Percentiles rank a stretch among this genome's conserved stretches.
Conservation (phyloP, 2,113 vertebrate species). For the Bubo blakistoni region DNA sequence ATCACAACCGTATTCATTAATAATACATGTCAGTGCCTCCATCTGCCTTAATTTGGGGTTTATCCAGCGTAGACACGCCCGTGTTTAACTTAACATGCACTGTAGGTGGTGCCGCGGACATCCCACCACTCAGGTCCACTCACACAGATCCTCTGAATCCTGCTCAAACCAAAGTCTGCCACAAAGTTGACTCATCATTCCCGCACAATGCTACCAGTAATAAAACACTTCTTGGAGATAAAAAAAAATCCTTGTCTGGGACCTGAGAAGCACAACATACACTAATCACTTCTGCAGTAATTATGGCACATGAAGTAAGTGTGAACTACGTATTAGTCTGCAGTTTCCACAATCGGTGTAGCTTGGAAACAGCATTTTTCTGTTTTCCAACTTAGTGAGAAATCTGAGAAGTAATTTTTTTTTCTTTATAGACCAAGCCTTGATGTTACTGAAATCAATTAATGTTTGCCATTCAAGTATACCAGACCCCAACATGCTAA, state of each 20-base stretch:
- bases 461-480: not conserved
- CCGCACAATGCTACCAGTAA: not conserved
- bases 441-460: not conserved
- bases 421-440: not conserved
- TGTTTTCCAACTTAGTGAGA: not conserved
- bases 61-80: fast-evolving
- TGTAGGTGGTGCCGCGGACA: fast-evolving
- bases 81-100: not conserved
- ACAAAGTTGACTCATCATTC: not conserved
- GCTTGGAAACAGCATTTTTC: not conserved
- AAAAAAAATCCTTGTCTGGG: not conserved
- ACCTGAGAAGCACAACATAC: not conserved
- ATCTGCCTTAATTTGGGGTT: not conserved
- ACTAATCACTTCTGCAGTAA: not conserved
- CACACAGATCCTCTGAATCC: not conserved
- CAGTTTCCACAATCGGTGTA: not conserved
- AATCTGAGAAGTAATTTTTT: not conserved
- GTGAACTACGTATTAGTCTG: not conserved
- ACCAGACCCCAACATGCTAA: not conserved
- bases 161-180: not conserved
- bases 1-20: not conserved
- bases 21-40: not conserved
- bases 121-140: not conserved
- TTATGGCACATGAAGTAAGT: not conserved
- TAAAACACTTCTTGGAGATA: not conserved